Conservation (phyloP, 2,113 vertebrate genomes). For the Collichthys lucidus region DNA sequence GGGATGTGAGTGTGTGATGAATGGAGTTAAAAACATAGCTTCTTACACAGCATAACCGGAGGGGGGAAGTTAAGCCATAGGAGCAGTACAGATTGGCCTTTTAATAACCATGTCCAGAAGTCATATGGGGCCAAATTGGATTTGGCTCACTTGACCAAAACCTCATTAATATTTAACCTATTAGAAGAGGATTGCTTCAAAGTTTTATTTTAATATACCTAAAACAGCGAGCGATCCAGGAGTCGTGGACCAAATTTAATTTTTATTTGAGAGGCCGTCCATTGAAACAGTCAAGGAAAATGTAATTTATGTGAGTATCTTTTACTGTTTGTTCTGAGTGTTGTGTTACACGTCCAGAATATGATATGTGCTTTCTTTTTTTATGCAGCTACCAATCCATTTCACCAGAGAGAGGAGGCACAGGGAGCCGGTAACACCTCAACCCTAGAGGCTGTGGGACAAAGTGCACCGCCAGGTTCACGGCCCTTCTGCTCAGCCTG, state of each 20-base stretch:
- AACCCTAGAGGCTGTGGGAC: slow-evolving; percentile 22
- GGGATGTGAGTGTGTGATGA: slow-evolving; percentile 64
- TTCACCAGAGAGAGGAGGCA: slow-evolving; percentile 65
- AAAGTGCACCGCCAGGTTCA: slow-evolving; percentile 11
- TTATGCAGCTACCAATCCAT: slow-evolving; percentile 71
- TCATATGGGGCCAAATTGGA: slow-evolving; percentile 76
- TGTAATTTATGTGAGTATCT: slow-evolving; percentile 38
- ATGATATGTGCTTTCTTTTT: slow-evolving; percentile 26
- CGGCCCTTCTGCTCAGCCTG: slow-evolving; percentile 47
- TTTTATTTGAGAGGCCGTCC: slow-evolving; percentile 42
- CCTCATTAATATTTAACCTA: slow-evolving; percentile 79
- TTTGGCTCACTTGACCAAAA: slow-evolving; percentile 81
- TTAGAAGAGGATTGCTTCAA: slow-evolving; percentile 70
- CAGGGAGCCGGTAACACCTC: slow-evolving; percentile 46
- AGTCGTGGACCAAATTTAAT: slow-evolving; percentile 49
- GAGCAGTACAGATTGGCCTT: slow-evolving; percentile 73
- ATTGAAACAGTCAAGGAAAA: slow-evolving; percentile 45
- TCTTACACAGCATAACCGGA: slow-evolving; percentile 46
- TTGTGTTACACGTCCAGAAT: slow-evolving; percentile 44
- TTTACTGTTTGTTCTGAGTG: slow-evolving; percentile 34
- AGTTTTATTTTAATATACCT: slow-evolving; percentile 72
- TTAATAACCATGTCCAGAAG: slow-evolving; percentile 77
- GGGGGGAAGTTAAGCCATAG: slow-evolving; percentile 52
- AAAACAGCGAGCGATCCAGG: slow-evolving; percentile 49
- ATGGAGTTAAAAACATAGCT: slow-evolving; percentile 67